Base-by-base conservation (phyloP, 2,797 vertebrate species). In the Sebastes minor region DNA sequence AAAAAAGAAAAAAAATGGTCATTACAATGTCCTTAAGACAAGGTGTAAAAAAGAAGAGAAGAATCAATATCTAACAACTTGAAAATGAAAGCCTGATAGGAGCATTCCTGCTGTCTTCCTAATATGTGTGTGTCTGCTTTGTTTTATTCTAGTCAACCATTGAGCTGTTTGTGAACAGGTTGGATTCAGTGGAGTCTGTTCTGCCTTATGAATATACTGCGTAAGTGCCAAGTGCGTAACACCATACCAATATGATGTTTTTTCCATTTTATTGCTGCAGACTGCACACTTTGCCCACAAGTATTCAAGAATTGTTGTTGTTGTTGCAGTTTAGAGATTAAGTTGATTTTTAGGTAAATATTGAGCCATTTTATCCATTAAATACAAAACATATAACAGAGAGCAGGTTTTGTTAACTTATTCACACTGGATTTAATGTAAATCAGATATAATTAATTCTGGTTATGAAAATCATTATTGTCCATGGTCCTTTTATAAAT, bases 121-220 rank as follows among this genome's bases (percentile, higher is more conserved):
- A 38, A 67, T 18, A 12, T 20, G n/a, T 33, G 6, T 67, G 4
- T 64, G 46, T 56, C 3, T 76, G 52, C 27, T 91, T 74, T 65
- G 32, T 86, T 60, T 71, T 76, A 74, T 84, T 78, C 18, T 83
- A 99, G 98, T 95, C 97, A 70, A 88, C 82, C 78, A 97, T 98
- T 22, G 96, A 98, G 88, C 92, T 99, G 57, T 99, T 99, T 88
- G 97, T 99, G 90, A 99, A 99, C 94, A 95, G 97, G 52, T 94
- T 98, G 93, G 98, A 99, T 94, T 99, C 98, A 0, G 98, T 98
- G 84, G 98, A 99, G 92, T 99, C 97, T 20, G 97, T 99, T 68
- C 95, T 99, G 81, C 98, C 98, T 13, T 99, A 98, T 1, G 97
- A 99, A 91, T 98, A 99, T 71, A 97, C 97, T 8, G 97, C 95